Evolutionary conservation across 2,888 invertebrate genomes (phyloP), one percentile per base, ranked within the genome.

Genomic region (Epistrophe grossulariae): DNA sequence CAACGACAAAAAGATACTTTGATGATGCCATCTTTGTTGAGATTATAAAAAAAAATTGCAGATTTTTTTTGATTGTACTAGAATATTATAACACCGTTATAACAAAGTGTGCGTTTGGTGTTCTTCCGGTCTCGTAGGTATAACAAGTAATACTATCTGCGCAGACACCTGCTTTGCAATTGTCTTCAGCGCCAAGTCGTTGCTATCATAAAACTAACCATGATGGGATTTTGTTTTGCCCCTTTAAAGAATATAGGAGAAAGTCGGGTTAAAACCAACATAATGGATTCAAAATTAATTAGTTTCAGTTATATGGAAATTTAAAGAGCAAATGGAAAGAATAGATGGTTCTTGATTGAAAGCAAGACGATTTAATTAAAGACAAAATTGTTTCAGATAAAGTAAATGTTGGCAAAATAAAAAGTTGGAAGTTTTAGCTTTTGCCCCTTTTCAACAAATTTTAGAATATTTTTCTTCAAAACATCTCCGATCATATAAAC

Each of bases 151-250:
- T 71, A 81, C 78, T 81, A 78, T 74, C 70, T 81, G 72, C 24
- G 70, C 70, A 70, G 60, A 60, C 78, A 82, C 74, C 74, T 82
- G 82, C 70, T 73, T 78, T 64, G 73, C 81, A 78, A 78, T 74
- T 70, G 80, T 73, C 74, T 85, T 82, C 85, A 74, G 55, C 40
- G 57, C 85, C 71, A 74, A 64, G 78, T 74, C 74, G 71, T 60
- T 62, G 43, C 76, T 79, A 79, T 79, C 74, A 79, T 57, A 62
- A 72, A 79, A 87, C 87, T 83, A 45, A 87, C 79, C 79, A 72
- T 71, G 71, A 62, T 57, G 52, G n/a, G 52, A 74, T 10, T 66
- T 45, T 35, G 35, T 60, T 38, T 40, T 79, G 70, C 62, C 62
- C 62, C 78, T 31, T 57, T 38, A 62, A 74, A 64, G 60, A 45